Percentiles rank a stretch among this genome's conserved stretches.
These are phyloP conservation scores for Okapia johnstoni DNA, from an alignment of 2,113 vertebrate species.

Conservation along the genomic window DNA sequence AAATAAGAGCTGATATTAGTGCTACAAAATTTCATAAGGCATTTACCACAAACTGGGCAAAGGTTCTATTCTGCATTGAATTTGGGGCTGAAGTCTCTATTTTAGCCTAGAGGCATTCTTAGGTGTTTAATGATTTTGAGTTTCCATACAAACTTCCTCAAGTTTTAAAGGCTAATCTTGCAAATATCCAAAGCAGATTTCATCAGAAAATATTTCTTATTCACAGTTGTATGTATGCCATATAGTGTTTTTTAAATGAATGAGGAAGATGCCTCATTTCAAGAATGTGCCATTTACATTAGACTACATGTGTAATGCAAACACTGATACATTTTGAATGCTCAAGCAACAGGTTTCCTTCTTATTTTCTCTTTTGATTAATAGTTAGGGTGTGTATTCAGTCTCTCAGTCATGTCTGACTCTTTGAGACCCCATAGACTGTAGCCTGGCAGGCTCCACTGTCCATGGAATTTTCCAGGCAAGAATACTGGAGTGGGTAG, in stretches of 20 bases:
- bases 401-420: not conserved
- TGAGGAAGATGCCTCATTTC: not conserved
- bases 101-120: not conserved
- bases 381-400: not conserved
- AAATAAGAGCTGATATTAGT: not conserved
- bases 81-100: not conserved
- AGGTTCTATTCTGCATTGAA: not conserved
- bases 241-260: not conserved
- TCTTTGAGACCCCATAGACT: not conserved
- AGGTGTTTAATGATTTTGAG: not conserved
- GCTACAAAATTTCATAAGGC: not conserved
- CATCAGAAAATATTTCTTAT: not conserved
- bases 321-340: not conserved
- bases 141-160: not conserved
- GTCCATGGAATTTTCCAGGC: not conserved
- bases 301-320: not conserved
- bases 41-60: not conserved
- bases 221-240: not conserved
- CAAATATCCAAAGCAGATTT: slow-evolving; percentile 15
- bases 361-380: not conserved
- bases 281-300: not conserved
- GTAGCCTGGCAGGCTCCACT: not conserved
- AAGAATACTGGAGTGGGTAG: not conserved
- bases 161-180: slow-evolving; percentile 3
- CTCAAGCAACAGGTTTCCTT: not conserved